phyloP scores from a whole-genome alignment of 1,140 invertebrate species.

The Onthophagus taurus region DNA sequence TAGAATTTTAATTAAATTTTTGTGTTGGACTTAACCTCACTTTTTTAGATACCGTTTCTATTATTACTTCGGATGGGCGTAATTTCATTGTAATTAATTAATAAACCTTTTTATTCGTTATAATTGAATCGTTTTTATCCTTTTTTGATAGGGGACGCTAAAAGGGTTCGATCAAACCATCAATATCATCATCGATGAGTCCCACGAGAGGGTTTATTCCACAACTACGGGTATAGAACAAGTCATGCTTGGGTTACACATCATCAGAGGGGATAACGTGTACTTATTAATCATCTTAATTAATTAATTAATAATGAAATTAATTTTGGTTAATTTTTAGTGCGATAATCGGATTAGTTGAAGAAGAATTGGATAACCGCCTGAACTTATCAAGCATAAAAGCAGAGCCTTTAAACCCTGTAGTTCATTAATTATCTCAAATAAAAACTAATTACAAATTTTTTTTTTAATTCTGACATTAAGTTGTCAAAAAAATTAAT shows the following conservation, averaged over 20 bases:
- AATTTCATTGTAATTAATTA: constrained; percentile 78
- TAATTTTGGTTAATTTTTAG: constrained; percentile 41
- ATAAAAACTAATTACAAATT: no score
- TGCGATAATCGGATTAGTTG: constrained; percentile 84
- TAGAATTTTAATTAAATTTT: constrained; percentile 1
- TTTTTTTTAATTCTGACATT: no score
- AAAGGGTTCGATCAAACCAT: constrained; percentile 97
- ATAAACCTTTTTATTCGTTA: constrained; percentile 12
- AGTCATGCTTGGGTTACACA: constrained; percentile 91
- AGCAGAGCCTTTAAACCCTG: constrained; percentile 81
- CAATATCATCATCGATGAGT: constrained; percentile 95
- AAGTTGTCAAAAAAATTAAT: no score
- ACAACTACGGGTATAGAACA: constrained; percentile 87
- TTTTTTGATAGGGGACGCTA: constrained; percentile 64
- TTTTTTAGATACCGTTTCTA: constrained; percentile 72
- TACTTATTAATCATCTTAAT: constrained; percentile 34
- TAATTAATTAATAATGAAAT: constrained; percentile 12
- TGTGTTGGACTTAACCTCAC: constrained; percentile 36
- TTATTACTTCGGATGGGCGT: constrained; percentile 89
- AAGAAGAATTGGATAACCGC: constrained; percentile 80
- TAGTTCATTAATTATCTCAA: constrained; percentile 76
- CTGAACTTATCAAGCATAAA: constrained; percentile 76
- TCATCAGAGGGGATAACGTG: constrained; percentile 97
- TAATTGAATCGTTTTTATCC: neutral
- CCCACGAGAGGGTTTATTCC: constrained; percentile 94